Conservation (phyloP, 1,140 invertebrate genomes). For the Vanessa atalanta region DNA sequence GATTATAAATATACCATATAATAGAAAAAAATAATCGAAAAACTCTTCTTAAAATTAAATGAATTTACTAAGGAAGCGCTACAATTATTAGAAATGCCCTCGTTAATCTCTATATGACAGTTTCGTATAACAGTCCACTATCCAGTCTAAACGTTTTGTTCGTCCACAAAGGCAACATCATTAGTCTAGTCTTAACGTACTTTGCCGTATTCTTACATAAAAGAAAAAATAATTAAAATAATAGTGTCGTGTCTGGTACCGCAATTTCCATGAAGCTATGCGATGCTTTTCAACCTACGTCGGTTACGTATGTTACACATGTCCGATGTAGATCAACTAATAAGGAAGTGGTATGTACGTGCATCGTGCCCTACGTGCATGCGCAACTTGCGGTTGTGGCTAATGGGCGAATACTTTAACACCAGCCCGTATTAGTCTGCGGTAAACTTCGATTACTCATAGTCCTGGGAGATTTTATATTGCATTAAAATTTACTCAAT, state of each 20-base stretch:
- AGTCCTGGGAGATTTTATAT: background rate
- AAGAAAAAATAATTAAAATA: background rate
- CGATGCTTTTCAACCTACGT: conserved; percentile 8
- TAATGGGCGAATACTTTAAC: conserved; percentile 12
- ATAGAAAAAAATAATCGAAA: too few relatives aligned
- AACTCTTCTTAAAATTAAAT: too few relatives aligned
- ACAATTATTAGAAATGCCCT: background rate
- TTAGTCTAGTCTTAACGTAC: background rate
- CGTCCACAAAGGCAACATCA: background rate
- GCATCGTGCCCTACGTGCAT: conserved; percentile 16
- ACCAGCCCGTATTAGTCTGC: conserved; percentile 15
- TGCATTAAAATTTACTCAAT: background rate
- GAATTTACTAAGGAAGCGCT: background rate
- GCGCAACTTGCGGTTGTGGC: conserved; percentile 17
- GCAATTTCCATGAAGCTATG: conserved; percentile 16
- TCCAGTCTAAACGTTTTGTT: background rate
- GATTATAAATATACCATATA: too few relatives aligned
- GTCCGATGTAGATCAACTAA: conserved; percentile 28
- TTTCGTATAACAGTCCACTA: background rate
- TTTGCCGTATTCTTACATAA: background rate
- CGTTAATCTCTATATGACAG: background rate
- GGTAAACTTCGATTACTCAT: conserved; percentile 16
- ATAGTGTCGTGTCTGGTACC: conserved; percentile 2
- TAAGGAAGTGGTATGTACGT: conserved; percentile 29
- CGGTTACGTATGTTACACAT: conserved; percentile 19